Evolutionary conservation across 2,113 vertebrate species (phyloP), one percentile per base, ranked within the genome.

Genomic region (Trematomus loennbergii): DNA sequence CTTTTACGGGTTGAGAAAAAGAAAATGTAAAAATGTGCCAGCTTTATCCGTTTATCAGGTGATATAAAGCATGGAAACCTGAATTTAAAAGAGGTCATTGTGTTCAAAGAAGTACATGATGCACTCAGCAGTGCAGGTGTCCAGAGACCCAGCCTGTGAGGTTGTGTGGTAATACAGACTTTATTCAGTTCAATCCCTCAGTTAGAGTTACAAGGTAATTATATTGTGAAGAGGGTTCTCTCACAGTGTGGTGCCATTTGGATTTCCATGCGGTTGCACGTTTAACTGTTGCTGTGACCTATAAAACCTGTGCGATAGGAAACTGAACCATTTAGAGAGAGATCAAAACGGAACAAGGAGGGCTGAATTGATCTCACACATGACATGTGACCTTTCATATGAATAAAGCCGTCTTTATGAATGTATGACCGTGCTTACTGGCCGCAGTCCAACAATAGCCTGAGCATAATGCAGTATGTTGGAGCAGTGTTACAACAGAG

Each of bases 371-470:
- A 83, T 80, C 48, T 74, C 69, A 57, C 53, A 73, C 40, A 33
- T 20, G 25, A 79, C 40, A 63, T 3, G 40, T 78, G 78, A 83
- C 75, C 72, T 82, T 72, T 75, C 16, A 72, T 48, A 73, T 84
- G 65, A 74, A 82, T 72, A 54, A 57, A 78, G 40, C 18, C 3
- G 17, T 67, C 60, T 17, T 59, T 46, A 73, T 66, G 52, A 68
- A 82, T 71, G 63, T 71, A 61, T 64, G 69, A 66, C 53, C n/a
- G 45, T 48, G 49, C 20, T 72, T 36, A 7, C 17, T 72, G 69
- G 69, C 54, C 55, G 68, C 58, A 59, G 46, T 66, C 66, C 62
- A 83, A 20, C 13, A 62, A 25, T 18, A 72, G 54, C 73, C 20
- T 53, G 43, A 6, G 20, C 33, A 20, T 72, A 49, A 70, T 64